Evolutionary conservation across 2,797 vertebrate species (phyloP).

Genomic region (Cephalopachus bancanus): DNA sequence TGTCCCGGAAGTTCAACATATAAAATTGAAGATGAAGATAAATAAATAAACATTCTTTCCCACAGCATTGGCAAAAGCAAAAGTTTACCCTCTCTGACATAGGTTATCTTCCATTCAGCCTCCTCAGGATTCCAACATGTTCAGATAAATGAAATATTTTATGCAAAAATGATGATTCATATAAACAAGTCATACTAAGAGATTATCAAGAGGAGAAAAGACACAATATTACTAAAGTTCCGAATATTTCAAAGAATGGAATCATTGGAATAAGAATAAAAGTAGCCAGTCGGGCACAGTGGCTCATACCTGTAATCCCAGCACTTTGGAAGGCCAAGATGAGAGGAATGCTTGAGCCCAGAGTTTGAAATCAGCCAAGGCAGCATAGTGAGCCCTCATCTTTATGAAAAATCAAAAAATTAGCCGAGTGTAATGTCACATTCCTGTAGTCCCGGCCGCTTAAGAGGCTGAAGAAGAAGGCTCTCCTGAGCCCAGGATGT

Average conservation of each 20-base stretch:
- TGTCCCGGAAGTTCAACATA: background rate
- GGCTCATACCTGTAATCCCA: background rate
- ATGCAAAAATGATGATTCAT: background rate
- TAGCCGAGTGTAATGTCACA: background rate
- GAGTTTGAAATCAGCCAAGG: background rate
- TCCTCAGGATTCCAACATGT: background rate
- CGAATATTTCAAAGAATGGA: background rate
- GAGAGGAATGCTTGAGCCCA: background rate
- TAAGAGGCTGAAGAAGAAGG: too few relatives aligned
- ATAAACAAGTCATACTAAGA: background rate
- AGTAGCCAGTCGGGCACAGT: background rate
- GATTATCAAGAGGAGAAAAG: background rate
- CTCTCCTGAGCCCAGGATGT: too few relatives aligned
- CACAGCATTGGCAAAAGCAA: background rate
- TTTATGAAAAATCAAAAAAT: background rate
- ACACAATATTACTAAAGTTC: background rate
- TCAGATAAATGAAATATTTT: background rate
- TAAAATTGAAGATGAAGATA: background rate
- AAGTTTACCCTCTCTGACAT: background rate
- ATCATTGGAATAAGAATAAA: background rate
- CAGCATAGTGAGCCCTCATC: background rate
- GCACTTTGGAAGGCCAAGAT: background rate
- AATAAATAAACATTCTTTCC: background rate
- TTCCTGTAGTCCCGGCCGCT: too few relatives aligned
- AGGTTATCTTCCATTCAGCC: background rate